Base-by-base conservation (phyloP, 2,888 invertebrate genomes). In the Hipparchia sbordonii region DNA sequence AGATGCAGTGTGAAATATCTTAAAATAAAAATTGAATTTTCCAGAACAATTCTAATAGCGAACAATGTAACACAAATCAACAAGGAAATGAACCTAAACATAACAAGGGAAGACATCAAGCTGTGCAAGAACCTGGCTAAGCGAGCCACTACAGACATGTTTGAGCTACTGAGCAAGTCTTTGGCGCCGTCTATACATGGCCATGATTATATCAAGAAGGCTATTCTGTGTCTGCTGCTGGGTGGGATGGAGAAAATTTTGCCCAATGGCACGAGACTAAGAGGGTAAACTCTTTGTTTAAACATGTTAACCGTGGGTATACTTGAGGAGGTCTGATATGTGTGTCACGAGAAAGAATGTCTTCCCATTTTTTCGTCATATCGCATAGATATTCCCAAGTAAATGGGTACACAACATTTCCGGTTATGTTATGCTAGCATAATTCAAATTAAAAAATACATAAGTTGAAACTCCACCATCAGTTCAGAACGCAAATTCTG, bases 131-230 rank as follows among this genome's bases (percentile, higher is more conserved):
- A 97, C 65, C 87, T 97, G 7, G 96, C 97, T 0, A 96, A 95
- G 79, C 94, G 95, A 70, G 95, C 96, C 71, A 95, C 95, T 13
- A 94, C 95, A 62, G 96, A 98, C 87, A 97, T 98, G 77, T 99
- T 99, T 86, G 97, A 98, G 71, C 88, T 98, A 74, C 93, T 99
- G 52, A 95, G 98, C 70, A 97, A 97, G 82, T 99, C 99, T 0
- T 90, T 99, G 70, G 99, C 99, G 0, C 99, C 99, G 0, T 99
- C 99, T 0, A 99, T 99, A 84, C 98, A 99, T 82, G 99, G 99
- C 0, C 98, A 99, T 83, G 97, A 98, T 48, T 98, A 96, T 84
- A 98, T 99, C 7, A 99, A 99, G 90, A 97, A 97, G 85, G 99
- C 99, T 0, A 97, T 99, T 75, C 93, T 99, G 46, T 99, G 99